phyloP scores from a whole-genome alignment of 2,797 vertebrate species.

The Limnodromus scolopaceus region DNA sequence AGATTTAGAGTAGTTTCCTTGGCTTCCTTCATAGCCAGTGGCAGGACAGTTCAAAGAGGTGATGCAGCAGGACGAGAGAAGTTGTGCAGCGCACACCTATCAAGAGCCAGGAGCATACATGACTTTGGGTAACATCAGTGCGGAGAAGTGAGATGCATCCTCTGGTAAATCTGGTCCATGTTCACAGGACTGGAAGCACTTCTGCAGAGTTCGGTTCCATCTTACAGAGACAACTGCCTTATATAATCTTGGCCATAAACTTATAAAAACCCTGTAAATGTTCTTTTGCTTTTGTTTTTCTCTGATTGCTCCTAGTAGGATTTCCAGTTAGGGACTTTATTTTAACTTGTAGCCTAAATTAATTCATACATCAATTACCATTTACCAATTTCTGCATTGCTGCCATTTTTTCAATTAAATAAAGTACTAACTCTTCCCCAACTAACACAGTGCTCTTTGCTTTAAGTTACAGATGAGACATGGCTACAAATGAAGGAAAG shows the following conservation, averaged over 20 bases:
- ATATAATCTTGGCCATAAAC: not conserved
- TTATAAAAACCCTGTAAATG: not conserved
- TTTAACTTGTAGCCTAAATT: not conserved
- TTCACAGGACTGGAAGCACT: not conserved
- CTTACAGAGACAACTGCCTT: not conserved
- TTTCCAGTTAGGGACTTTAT: not conserved
- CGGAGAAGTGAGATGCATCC: not conserved
- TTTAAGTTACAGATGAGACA: not conserved
- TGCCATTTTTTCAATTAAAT: not conserved
- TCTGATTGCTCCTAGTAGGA: not conserved
- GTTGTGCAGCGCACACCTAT: accelerated
- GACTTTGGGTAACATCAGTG: not conserved
- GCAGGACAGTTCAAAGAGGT: not conserved
- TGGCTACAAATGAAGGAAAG: not conserved
- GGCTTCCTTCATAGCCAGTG: not conserved
- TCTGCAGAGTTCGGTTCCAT: not conserved
- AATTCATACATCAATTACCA: not conserved
- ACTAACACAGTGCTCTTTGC: not conserved
- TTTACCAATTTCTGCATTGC: not conserved
- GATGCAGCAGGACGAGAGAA: not conserved
- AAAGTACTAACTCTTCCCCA: not conserved
- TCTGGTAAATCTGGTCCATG: not conserved
- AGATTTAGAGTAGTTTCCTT: not conserved
- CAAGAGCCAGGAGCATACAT: not conserved
- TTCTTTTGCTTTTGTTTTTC: not conserved